Percentiles rank a stretch among this genome's conserved stretches.
phyloP scores from a whole-genome alignment of 2,797 vertebrate genomes.

The Phoxinus dragarum region DNA sequence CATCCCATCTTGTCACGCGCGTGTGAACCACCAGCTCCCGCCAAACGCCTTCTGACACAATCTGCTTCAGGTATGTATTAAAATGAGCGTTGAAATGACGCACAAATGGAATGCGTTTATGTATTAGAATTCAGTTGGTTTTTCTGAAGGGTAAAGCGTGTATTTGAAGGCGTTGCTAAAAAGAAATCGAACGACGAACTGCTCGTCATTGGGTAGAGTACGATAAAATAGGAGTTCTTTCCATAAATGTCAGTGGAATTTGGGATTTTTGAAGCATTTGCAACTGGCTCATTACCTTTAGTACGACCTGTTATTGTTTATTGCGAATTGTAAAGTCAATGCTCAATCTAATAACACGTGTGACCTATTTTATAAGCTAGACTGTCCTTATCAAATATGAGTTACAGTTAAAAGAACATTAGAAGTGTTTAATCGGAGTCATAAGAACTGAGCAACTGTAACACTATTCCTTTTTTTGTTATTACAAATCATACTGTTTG shows the following conservation, averaged over 20 bases:
- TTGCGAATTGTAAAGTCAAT: not conserved
- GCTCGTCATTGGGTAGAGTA: not conserved
- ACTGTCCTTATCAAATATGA: not conserved
- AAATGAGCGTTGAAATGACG: not conserved
- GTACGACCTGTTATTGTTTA: not conserved
- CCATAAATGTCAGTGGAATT: not conserved
- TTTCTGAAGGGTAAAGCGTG: not conserved
- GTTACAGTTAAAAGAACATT: not conserved
- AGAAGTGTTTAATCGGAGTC: not conserved
- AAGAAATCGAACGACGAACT: not conserved
- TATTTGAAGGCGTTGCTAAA: not conserved
- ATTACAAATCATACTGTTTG: not conserved
- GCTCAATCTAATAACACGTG: not conserved
- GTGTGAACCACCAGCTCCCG: conserved; percentile 28
- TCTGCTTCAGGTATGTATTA: conserved; percentile 37
- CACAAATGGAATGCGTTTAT: not conserved
- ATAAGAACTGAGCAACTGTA: not conserved
- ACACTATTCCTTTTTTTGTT: not conserved
- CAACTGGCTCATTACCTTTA: not conserved
- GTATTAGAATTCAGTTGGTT: not conserved
- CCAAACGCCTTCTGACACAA: conserved; percentile 22
- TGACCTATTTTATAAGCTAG: conserved; percentile 18
- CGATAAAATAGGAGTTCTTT: not conserved
- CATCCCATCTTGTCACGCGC: conserved; percentile 41
- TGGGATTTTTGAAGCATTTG: not conserved